A percentile compares a stretch with the other conserved stretches of the same genome.
phyloP scores from a whole-genome alignment of 2,113 vertebrate species.

The Pungitius pungitius region DNA sequence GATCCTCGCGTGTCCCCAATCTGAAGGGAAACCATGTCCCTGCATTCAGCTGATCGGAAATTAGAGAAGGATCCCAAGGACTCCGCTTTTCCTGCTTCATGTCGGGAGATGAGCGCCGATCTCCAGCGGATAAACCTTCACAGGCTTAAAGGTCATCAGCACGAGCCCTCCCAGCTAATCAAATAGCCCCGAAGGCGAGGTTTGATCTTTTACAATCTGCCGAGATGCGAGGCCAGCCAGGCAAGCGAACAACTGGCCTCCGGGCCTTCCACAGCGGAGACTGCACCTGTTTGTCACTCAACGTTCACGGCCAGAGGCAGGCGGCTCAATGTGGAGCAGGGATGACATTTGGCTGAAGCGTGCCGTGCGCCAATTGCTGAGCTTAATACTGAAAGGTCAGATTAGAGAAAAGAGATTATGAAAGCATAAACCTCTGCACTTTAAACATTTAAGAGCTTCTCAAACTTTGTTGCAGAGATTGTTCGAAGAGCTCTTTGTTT shows the following conservation, averaged over 20 bases:
- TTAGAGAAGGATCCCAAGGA: constrained; percentile 31
- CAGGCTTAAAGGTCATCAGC: constrained; percentile 46
- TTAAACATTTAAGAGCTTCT: constrained; percentile 1
- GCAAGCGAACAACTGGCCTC: constrained; percentile 36
- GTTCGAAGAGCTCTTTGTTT: not conserved
- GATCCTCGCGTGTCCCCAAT: constrained; percentile 50
- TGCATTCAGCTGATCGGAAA: constrained; percentile 33
- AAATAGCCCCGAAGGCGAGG: constrained; percentile 52
- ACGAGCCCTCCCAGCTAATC: constrained; percentile 53
- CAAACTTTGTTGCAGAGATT: not conserved
- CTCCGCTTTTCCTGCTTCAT: constrained; percentile 10
- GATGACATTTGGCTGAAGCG: not conserved
- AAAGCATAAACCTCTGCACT: not conserved
- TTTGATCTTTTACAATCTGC: constrained; percentile 66
- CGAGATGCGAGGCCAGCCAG: constrained; percentile 21
- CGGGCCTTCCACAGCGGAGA: constrained; percentile 12
- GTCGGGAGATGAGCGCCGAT: constrained; percentile 27
- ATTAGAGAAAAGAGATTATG: not conserved
- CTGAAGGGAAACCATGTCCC: constrained; percentile 27
- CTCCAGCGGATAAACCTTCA: constrained; percentile 53
- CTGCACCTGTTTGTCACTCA: constrained; percentile 61
- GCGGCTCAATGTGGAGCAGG: constrained; percentile 13
- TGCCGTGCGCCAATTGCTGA: not conserved
- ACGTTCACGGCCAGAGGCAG: constrained; percentile 25
- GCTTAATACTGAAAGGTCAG: not conserved